Evolutionary conservation across 2,888 invertebrate genomes (phyloP).

Genomic region (Sminthurinus aureus): DNA sequence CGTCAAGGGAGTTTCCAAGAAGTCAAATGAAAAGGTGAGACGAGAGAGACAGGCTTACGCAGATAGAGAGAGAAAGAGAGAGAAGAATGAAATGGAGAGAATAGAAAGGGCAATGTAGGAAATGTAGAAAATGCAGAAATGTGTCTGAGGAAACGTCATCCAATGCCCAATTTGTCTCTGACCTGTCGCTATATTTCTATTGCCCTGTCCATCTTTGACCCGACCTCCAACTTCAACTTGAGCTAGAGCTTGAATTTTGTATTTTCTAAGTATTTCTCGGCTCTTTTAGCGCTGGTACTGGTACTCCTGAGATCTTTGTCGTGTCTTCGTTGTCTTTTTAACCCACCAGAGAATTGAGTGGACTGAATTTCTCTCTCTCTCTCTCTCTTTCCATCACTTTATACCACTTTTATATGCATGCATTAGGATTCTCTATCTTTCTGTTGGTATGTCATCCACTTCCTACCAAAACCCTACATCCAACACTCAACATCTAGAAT

Average conservation of each 20-base stretch:
- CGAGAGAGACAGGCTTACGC: constrained; percentile 55
- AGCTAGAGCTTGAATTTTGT: neutral
- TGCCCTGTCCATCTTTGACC: constrained; percentile 48
- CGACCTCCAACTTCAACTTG: constrained; percentile 29
- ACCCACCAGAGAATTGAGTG: no score
- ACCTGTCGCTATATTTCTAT: constrained; percentile 55
- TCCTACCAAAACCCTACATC: constrained; percentile 48
- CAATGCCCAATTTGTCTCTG: constrained; percentile 59
- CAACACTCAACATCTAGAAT: neutral
- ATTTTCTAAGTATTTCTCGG: no score
- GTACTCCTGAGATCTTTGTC: constrained; percentile 6
- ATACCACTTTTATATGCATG: constrained; percentile 29
- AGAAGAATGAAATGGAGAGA: constrained; percentile 47
- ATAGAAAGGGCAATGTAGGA: constrained; percentile 52
- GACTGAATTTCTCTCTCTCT: neutral
- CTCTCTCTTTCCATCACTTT: constrained; percentile 25
- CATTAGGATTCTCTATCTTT: constrained; percentile 42
- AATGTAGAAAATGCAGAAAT: constrained; percentile 44
- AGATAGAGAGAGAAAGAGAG: constrained; percentile 49
- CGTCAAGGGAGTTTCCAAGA: constrained; percentile 55
- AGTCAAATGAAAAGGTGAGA: constrained; percentile 60
- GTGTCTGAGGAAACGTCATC: constrained; percentile 58
- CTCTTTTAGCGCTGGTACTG: neutral
- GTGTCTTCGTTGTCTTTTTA: no score
- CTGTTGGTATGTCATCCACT: constrained; percentile 47